A percentile compares a stretch with the other conserved stretches of the same genome.
phyloP scores from a whole-genome alignment of 2,113 vertebrate genomes.

The Chiloscyllium plagiosum region DNA sequence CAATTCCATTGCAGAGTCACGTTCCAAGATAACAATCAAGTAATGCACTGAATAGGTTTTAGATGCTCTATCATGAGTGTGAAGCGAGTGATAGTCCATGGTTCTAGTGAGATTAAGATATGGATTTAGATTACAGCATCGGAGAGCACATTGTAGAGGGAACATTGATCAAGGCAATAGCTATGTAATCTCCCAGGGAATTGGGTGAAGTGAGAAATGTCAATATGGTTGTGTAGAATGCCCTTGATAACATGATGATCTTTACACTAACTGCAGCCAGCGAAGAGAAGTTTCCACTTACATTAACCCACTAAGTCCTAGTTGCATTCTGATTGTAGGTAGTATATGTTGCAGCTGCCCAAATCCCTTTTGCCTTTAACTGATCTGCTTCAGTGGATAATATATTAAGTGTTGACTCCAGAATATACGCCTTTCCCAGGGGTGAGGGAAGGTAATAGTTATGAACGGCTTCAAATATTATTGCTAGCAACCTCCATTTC shows the following conservation, averaged over 20 bases:
- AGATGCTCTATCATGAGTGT: background rate
- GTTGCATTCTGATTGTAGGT: background rate
- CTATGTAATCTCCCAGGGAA: background rate
- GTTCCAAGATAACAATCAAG: slow-evolving; percentile 23
- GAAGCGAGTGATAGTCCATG: slow-evolving; percentile 22
- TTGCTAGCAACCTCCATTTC: background rate
- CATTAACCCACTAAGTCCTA: slow-evolving; percentile 5
- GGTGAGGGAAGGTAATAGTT: background rate
- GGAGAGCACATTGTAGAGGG: background rate
- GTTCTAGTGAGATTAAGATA: slow-evolving; percentile 30
- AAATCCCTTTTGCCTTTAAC: background rate
- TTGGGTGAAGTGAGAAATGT: slow-evolving; percentile 31
- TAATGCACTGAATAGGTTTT: slow-evolving; percentile 19
- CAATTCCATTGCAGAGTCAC: slow-evolving; percentile 31
- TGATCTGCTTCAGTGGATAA: background rate
- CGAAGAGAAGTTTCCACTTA: slow-evolving; percentile 22
- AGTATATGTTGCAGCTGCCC: background rate
- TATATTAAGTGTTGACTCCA: background rate
- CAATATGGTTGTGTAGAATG: slow-evolving; percentile 12
- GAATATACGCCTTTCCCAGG: background rate
- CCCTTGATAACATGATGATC: slow-evolving; percentile 19
- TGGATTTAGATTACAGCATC: slow-evolving; percentile 32
- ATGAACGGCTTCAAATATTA: background rate
- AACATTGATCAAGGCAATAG: slow-evolving; percentile 33
- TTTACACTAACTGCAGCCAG: background rate